These are phyloP conservation scores for Ceratina australensis DNA, from an alignment of 1,140 invertebrate species.

Conservation along the genomic window DNA sequence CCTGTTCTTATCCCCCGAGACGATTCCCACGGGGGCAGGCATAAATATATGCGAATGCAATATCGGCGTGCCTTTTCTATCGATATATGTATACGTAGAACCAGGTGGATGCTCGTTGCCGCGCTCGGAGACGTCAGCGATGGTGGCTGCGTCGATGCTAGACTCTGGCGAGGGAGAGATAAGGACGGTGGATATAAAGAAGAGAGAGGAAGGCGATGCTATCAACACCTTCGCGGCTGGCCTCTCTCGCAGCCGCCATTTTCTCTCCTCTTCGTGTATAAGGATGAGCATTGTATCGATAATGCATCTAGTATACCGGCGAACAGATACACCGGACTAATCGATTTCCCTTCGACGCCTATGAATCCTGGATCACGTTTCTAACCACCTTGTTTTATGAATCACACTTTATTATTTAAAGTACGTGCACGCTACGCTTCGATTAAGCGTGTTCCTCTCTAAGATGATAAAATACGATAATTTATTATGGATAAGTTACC, in stretches of 20 bases:
- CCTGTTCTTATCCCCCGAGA: slow-evolving; percentile 27
- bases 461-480: too few species aligned
- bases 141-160: slow-evolving; percentile 6
- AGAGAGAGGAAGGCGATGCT: slow-evolving; percentile 40
- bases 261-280: slow-evolving; percentile 62
- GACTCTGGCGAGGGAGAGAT: not conserved
- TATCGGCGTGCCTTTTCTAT: slow-evolving; percentile 49
- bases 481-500: too few species aligned
- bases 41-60: slow-evolving; percentile 57
- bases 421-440: too few species aligned
- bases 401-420: too few species aligned
- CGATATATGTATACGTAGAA: slow-evolving; percentile 37
- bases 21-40: slow-evolving; percentile 53
- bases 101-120: slow-evolving; percentile 38
- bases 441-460: too few species aligned
- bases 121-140: slow-evolving; percentile 46
- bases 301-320: slow-evolving; percentile 53
- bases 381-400: not conserved
- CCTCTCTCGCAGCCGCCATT: slow-evolving; percentile 8
- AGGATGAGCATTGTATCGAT: slow-evolving; percentile 49
- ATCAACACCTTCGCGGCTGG: slow-evolving; percentile 55
- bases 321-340: slow-evolving; percentile 44
- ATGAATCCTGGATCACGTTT: slow-evolving; percentile 14
- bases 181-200: not conserved
- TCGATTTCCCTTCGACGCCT: slow-evolving; percentile 45